Percentiles rank a stretch among this genome's conserved stretches.
Evolutionary conservation across 1,140 invertebrate genomes (phyloP).

Genomic region (Dinoponera quadriceps): DNA sequence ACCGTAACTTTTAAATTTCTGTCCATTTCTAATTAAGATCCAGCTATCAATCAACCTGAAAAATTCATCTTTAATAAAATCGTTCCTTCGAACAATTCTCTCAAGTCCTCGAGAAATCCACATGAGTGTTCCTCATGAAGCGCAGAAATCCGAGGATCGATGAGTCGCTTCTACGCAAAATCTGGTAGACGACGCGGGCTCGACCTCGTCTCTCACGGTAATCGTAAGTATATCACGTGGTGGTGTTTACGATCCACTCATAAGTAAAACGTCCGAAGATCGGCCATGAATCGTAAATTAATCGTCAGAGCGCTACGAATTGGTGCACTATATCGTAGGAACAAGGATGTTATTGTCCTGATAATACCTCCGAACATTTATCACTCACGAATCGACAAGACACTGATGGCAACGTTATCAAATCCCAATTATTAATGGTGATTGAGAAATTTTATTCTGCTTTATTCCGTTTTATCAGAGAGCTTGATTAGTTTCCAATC

Average conservation of each 20-base stretch:
- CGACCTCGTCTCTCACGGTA: slow-evolving; percentile 3
- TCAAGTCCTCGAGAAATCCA: not conserved
- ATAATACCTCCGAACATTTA: not conserved
- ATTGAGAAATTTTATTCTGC: too few relatives aligned
- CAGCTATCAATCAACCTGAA: not conserved
- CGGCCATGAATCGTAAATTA: not conserved
- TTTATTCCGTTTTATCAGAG: not conserved
- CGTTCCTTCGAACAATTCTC: not conserved
- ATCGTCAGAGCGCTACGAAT: not conserved
- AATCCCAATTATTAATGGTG: too few relatives aligned
- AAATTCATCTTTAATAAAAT: not conserved
- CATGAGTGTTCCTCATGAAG: not conserved
- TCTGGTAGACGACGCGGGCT: slow-evolving; percentile 28
- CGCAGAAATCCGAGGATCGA: slow-evolving; percentile 29
- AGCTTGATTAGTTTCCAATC: not conserved
- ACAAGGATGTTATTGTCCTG: not conserved
- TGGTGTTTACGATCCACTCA: not conserved
- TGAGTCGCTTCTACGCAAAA: slow-evolving; percentile 30
- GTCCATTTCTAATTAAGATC: not conserved
- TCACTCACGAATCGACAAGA: not conserved
- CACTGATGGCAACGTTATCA: too few relatives aligned
- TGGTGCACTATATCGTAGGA: not conserved
- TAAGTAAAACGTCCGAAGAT: not conserved
- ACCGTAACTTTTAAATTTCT: slow-evolving; percentile 6
- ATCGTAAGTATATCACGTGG: slow-evolving; percentile 40